phyloP scores from a whole-genome alignment of 2,888 invertebrate genomes.

The Sepioteuthis lessoniana region DNA sequence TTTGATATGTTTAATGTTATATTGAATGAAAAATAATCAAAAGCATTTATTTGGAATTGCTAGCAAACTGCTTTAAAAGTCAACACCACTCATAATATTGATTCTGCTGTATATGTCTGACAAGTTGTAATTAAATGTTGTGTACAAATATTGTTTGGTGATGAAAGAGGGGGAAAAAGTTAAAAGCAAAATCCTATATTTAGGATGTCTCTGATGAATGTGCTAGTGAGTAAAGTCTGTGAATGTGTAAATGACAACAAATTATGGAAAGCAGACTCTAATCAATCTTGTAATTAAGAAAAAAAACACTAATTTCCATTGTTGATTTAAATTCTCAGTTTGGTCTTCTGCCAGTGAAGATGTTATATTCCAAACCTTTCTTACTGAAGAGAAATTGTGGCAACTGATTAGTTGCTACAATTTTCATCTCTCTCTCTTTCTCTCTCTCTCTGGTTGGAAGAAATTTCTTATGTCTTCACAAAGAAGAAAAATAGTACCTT shows the following conservation, averaged over 20 bases:
- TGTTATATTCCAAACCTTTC: background rate
- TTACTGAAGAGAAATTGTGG: background rate
- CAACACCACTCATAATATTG: background rate
- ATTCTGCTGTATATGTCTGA: background rate
- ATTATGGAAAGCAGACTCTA: background rate
- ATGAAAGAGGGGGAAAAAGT: background rate
- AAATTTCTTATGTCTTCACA: background rate
- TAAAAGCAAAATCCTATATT: background rate
- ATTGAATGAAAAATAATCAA: background rate
- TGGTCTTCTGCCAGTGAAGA: background rate
- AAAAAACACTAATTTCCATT: background rate
- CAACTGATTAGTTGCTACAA: background rate
- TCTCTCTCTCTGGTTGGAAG: background rate
- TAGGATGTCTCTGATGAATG: background rate
- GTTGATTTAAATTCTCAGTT: background rate
- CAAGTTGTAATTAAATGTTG: slow-evolving; percentile 15
- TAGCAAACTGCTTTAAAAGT: background rate
- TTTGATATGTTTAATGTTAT: background rate
- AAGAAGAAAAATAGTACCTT: no score
- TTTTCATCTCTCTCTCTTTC: no score
- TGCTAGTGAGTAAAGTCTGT: background rate
- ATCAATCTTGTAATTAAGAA: background rate
- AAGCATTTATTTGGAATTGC: background rate
- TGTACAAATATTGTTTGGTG: background rate
- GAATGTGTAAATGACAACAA: background rate